Evolutionary conservation across 2,797 vertebrate genomes (phyloP).

Genomic region (Halcyon smyrnensis): DNA sequence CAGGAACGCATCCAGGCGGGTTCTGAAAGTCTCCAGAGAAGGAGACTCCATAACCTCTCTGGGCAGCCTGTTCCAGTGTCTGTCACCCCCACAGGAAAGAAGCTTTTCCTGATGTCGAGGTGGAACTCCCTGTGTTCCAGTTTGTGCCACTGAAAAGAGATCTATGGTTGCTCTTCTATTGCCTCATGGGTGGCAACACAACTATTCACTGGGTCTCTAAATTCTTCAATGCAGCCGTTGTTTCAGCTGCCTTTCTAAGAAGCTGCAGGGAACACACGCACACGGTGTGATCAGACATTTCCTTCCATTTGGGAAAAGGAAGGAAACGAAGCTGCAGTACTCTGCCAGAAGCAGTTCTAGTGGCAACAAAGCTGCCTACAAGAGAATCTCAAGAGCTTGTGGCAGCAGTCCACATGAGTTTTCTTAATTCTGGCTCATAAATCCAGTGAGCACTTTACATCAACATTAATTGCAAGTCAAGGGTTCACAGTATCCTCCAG

Average conservation of each 20-base stretch:
- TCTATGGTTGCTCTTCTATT: neutral
- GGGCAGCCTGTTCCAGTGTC: too few relatives aligned
- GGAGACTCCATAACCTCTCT: too few relatives aligned
- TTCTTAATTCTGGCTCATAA: conserved; percentile 8
- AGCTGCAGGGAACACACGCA: neutral
- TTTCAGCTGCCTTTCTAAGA: neutral
- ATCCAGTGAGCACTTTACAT: neutral
- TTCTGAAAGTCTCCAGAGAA: too few relatives aligned
- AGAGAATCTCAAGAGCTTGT: neutral
- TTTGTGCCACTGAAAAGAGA: too few relatives aligned
- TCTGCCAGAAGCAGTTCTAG: neutral
- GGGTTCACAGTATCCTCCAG: neutral
- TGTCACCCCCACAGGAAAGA: too few relatives aligned
- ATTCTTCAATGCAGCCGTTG: neutral
- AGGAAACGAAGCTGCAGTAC: neutral
- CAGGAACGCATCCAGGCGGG: too few relatives aligned
- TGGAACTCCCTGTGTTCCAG: too few relatives aligned
- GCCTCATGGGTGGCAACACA: neutral
- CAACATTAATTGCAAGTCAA: conserved; percentile 4
- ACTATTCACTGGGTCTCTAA: neutral
- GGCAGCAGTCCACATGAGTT: neutral
- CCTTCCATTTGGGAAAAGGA: neutral
- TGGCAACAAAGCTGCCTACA: neutral
- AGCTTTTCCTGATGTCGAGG: too few relatives aligned
- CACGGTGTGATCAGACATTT: neutral